Evolutionary conservation across 2,113 vertebrate genomes (phyloP).

Genomic region (Hemibagrus wyckioides): DNA sequence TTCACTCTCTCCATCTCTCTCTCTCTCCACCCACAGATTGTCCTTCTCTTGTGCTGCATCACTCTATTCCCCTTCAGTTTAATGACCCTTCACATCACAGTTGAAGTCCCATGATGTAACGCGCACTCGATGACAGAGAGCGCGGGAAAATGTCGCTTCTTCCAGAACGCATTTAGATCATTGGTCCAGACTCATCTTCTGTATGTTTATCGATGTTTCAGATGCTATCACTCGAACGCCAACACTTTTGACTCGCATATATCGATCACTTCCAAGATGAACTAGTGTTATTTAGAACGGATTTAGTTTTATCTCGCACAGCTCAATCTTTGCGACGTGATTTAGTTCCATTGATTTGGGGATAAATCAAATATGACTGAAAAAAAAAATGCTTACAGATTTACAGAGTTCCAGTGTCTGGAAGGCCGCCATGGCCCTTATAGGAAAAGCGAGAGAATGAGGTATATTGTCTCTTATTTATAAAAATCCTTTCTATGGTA

Average conservation of each 20-base stretch:
- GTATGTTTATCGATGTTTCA: conserved; percentile 37
- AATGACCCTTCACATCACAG: conserved; percentile 39
- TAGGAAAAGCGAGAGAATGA: background rate
- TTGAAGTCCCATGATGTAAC: conserved; percentile 44
- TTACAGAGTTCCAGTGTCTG: background rate
- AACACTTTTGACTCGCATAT: background rate
- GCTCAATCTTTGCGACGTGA: conserved; percentile 5
- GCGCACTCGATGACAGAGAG: conserved; percentile 21
- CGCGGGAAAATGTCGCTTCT: conserved; percentile 47
- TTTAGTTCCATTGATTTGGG: background rate
- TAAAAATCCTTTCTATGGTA: background rate
- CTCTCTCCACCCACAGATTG: conserved; percentile 1
- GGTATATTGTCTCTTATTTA: background rate
- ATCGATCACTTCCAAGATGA: background rate
- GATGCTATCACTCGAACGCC: background rate
- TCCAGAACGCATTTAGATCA: conserved; percentile 38
- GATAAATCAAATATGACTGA: background rate
- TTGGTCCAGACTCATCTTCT: conserved; percentile 38
- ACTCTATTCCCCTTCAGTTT: conserved; percentile 33
- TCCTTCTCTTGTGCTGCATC: background rate
- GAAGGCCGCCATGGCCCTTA: background rate
- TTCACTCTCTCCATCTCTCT: background rate
- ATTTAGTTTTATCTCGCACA: conserved; percentile 2
- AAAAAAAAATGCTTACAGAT: background rate
- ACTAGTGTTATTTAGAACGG: conserved; percentile 1